These are phyloP conservation scores for Rostratula benghalensis DNA, from an alignment of 2,113 vertebrate genomes.

Conservation along the genomic window DNA sequence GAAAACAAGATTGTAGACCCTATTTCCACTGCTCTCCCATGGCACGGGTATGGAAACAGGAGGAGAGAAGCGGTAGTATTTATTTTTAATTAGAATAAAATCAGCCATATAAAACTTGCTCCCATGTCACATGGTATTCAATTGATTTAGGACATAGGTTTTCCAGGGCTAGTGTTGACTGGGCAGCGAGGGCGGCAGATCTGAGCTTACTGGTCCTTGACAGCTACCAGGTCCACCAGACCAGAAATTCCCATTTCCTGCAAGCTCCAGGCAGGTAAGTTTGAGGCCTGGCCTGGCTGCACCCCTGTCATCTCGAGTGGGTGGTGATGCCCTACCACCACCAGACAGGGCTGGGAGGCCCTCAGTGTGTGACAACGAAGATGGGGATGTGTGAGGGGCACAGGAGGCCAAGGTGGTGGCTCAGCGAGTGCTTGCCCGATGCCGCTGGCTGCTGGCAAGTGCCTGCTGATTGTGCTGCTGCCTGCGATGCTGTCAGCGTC, in stretches of 20 bases:
- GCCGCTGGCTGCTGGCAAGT: neutral
- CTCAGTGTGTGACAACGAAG: accelerated
- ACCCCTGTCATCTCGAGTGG: accelerated
- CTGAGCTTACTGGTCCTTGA: neutral
- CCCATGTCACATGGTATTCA: neutral
- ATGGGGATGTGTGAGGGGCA: accelerated
- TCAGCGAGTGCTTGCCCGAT: accelerated
- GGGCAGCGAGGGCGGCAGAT: accelerated
- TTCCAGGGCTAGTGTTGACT: neutral
- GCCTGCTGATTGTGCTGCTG: neutral
- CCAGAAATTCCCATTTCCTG: neutral
- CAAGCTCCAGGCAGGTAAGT: accelerated
- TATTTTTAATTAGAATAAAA: neutral
- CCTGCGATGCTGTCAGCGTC: neutral
- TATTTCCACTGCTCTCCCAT: accelerated
- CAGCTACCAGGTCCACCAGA: accelerated
- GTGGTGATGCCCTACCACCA: neutral
- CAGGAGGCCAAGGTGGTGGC: accelerated
- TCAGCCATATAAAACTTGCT: accelerated
- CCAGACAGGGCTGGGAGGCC: neutral
- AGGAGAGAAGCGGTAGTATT: neutral
- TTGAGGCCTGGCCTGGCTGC: neutral
- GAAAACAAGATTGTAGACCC: neutral
- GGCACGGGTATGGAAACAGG: neutral
- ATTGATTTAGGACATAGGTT: neutral